These are phyloP conservation scores for Syngnathus floridae DNA, from an alignment of 2,113 vertebrate species.

Conservation along the genomic window DNA sequence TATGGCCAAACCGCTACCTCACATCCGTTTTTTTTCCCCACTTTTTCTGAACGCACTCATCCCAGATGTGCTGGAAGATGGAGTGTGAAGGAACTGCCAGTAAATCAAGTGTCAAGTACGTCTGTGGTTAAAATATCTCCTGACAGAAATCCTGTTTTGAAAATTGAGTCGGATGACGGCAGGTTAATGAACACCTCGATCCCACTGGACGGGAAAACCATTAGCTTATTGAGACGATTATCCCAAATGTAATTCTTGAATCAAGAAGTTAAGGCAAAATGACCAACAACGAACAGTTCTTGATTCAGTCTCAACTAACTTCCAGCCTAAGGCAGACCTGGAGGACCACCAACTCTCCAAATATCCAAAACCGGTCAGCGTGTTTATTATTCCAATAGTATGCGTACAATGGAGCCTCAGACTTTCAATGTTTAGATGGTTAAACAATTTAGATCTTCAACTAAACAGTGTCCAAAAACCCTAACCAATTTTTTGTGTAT, in stretches of 20 bases:
- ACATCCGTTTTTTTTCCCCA: constrained; percentile 3
- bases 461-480: neutral
- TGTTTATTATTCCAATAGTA: neutral
- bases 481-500: neutral
- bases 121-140: neutral
- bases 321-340: neutral
- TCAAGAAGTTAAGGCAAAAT: neutral
- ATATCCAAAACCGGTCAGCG: neutral
- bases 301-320: neutral
- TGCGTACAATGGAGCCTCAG: neutral
- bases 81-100: neutral
- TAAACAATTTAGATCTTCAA: neutral
- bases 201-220: too few relatives aligned
- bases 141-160: neutral
- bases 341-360: neutral
- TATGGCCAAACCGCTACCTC: constrained; percentile 5
- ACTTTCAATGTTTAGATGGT: neutral
- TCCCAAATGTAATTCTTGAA: neutral
- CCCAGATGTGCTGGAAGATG: constrained; percentile 11
- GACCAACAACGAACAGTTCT: neutral
- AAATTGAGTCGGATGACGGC: neutral
- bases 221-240: neutral
- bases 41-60: neutral
- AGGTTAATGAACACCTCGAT: neutral
- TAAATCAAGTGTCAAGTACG: constrained; percentile 10